phyloP scores from a whole-genome alignment of 1,140 invertebrate genomes.

The Hylaeus volcanicus region DNA sequence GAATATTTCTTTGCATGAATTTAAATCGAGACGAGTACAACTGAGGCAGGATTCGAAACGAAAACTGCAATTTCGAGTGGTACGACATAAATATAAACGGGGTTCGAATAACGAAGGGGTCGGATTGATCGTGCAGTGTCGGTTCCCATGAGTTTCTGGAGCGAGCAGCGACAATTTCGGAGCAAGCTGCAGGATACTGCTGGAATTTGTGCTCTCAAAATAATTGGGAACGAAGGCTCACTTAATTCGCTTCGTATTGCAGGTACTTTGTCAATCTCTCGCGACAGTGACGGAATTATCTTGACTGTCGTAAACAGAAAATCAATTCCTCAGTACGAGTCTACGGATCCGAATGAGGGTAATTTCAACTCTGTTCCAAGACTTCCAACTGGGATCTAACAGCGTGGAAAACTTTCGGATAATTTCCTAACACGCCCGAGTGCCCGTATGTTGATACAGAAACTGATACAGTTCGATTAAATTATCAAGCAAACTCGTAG shows the following conservation, averaged over 20 bases:
- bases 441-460: no score
- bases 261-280: neutral
- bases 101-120: no score
- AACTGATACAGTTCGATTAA: neutral
- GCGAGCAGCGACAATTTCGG: no score
- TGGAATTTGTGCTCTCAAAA: neutral
- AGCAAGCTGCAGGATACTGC: neutral
- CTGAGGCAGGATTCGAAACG: no score
- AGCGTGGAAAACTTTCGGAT: neutral
- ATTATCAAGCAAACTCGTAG: no score
- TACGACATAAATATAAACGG: no score
- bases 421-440: neutral
- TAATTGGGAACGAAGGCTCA: neutral
- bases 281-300: constrained; percentile 11
- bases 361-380: neutral
- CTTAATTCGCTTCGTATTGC: neutral
- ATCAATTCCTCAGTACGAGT: neutral
- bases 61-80: no score
- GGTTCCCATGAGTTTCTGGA: no score
- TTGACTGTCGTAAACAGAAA: constrained; percentile 7
- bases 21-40: no score
- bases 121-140: no score
- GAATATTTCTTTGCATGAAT: no score
- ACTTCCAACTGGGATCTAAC: no score
- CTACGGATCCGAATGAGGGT: neutral